Evolutionary conservation across 92 coral and sea anemone genomes (phyloP).

Genomic region (Paragorgia papillata): DNA sequence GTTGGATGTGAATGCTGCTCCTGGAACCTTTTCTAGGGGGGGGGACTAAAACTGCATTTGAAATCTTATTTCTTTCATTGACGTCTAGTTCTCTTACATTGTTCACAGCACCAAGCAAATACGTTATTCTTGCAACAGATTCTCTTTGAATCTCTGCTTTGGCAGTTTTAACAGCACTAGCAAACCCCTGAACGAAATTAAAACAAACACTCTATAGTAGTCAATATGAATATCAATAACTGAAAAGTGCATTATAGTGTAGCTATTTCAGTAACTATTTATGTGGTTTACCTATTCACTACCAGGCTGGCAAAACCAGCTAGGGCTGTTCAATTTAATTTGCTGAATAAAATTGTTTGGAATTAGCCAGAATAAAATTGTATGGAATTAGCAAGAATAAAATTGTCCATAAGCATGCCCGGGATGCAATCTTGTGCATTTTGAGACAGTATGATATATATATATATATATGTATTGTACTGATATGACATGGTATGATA

Average conservation of each 20-base stretch:
- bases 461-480: background rate
- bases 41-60: constrained; percentile 49
- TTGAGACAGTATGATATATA: too few relatives aligned
- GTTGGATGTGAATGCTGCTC: constrained; percentile 49
- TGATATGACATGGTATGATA: too few relatives aligned
- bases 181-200: constrained; percentile 3
- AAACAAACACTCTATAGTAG: too few relatives aligned
- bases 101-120: constrained; percentile 45
- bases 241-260: background rate
- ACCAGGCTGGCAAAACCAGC: too few relatives aligned
- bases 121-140: constrained; percentile 4
- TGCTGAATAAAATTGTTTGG: too few relatives aligned
- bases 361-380: too few relatives aligned
- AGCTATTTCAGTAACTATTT: too few relatives aligned
- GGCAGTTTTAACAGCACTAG: constrained; percentile 24
- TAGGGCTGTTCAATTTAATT: too few relatives aligned
- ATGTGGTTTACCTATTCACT: too few relatives aligned
- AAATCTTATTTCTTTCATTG: constrained; percentile 25
- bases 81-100: constrained; percentile 25
- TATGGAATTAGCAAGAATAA: too few relatives aligned
- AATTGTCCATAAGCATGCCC: too few relatives aligned
- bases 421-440: too few relatives aligned
- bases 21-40: constrained; percentile 36
- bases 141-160: constrained; percentile 11
- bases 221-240: background rate